A percentile compares a stretch with the other conserved stretches of the same genome.
Evolutionary conservation across 2,113 vertebrate species (phyloP).

Genomic region (Solenodon paradoxus): DNA sequence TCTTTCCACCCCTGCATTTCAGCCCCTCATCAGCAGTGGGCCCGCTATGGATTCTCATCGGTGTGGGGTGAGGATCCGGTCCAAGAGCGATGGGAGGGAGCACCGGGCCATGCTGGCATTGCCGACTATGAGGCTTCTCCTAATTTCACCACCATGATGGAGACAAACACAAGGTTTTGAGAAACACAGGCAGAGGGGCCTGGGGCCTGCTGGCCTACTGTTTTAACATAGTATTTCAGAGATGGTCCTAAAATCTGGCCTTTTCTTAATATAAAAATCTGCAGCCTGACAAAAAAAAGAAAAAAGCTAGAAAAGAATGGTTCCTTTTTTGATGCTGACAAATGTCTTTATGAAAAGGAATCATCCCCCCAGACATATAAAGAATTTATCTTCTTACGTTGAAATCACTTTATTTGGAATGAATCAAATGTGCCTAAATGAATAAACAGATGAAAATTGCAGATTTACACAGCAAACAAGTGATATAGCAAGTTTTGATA

Average conservation of each 20-base stretch:
- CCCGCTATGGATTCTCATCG: not conserved
- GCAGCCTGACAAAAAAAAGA: conserved; percentile 29
- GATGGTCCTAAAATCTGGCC: not conserved
- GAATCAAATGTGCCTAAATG: not conserved
- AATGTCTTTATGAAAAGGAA: conserved; percentile 73
- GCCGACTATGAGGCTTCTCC: not conserved
- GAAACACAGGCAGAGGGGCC: fast-evolving
- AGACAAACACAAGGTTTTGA: fast-evolving
- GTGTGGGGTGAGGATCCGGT: too few species aligned
- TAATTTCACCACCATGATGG: fast-evolving
- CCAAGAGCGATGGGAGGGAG: too few species aligned
- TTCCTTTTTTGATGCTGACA: conserved; percentile 41
- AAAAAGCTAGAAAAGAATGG: conserved; percentile 37
- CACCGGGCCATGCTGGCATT: fast-evolving
- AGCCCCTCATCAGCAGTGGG: not conserved
- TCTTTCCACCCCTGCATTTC: fast-evolving
- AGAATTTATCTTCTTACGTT: not conserved
- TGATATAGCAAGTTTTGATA: conserved; percentile 36
- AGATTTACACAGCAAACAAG: conserved; percentile 42
- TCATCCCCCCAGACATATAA: conserved; percentile 17
- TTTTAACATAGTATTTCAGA: not conserved
- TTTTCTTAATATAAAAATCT: not conserved
- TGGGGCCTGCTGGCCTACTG: not conserved
- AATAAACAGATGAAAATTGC: conserved; percentile 50
- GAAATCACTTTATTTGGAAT: not conserved